phyloP scores from a whole-genome alignment of 2,113 vertebrate genomes.

The Crypturellus undulatus region DNA sequence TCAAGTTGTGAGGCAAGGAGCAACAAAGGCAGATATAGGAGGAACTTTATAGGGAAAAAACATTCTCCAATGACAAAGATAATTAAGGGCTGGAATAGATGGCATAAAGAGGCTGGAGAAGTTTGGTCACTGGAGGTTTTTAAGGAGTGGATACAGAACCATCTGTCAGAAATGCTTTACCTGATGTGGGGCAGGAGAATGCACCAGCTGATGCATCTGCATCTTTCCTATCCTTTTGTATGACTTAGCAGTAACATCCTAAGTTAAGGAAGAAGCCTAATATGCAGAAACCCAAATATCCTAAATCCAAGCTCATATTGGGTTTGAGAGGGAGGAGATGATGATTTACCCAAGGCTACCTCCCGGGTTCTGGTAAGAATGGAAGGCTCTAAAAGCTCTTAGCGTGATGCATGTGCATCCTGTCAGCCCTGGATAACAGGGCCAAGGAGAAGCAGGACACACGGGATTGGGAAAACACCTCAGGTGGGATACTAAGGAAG shows the following conservation, averaged over 20 bases:
- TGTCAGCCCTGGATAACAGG: background rate
- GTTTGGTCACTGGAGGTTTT: background rate
- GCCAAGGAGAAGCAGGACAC: background rate
- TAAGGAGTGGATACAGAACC: background rate
- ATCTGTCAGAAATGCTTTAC: background rate
- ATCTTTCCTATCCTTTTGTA: background rate
- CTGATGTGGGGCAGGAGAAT: background rate
- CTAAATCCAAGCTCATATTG: background rate
- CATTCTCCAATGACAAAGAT: conserved; percentile 10
- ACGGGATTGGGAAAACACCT: background rate
- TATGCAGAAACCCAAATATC: background rate
- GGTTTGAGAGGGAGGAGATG: background rate
- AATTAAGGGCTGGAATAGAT: background rate
- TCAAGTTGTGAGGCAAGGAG: background rate
- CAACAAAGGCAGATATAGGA: conserved; percentile 23
- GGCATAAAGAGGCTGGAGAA: background rate
- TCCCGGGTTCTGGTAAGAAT: background rate
- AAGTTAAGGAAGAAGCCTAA: background rate
- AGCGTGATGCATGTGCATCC: too few species aligned
- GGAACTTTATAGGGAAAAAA: background rate
- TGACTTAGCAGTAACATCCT: background rate
- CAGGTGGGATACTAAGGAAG: background rate
- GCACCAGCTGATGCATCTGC: background rate
- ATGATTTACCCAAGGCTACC: background rate
- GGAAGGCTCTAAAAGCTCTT: background rate